Percentiles rank a stretch among this genome's conserved stretches.
phyloP scores from a whole-genome alignment of 23 tunicate species.

The Halocynthia roretzi region DNA sequence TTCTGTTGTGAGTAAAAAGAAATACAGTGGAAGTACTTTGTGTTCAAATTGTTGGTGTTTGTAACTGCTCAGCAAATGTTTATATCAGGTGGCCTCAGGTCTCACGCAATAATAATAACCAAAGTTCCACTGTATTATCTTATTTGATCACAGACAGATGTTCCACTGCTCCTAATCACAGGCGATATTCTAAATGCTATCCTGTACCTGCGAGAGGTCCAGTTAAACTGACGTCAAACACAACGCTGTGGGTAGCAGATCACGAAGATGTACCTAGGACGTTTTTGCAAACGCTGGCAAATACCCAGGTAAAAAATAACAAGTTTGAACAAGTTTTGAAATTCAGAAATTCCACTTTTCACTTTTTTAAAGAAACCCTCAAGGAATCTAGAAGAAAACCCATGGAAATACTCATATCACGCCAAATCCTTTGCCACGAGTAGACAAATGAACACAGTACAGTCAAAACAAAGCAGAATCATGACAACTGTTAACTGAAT shows the following conservation, averaged over 20 bases:
- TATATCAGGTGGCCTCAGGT: no score
- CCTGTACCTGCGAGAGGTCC: constrained; percentile 12
- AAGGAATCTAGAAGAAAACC: constrained; percentile 18
- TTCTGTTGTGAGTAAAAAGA: no score
- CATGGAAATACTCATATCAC: constrained; percentile 71
- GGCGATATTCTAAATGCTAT: constrained; percentile 43
- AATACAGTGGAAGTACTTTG: no score
- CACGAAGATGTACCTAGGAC: constrained; percentile 31
- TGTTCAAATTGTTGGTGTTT: no score
- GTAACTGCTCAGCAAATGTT: no score
- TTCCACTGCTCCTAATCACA: constrained; percentile 2
- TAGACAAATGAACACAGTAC: neutral
- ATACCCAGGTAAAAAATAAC: constrained; percentile 44
- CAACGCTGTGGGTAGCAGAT: constrained; percentile 37
- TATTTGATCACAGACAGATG: neutral
- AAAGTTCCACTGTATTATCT: neutral
- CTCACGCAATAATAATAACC: neutral
- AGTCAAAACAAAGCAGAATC: neutral
- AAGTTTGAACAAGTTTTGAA: neutral
- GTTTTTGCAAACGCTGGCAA: constrained; percentile 55
- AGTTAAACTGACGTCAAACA: constrained; percentile 17
- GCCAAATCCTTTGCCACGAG: constrained; percentile 34
- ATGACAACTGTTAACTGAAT: constrained; percentile 4
- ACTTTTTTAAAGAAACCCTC: constrained; percentile 7
- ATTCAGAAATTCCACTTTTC: no score